Evolutionary conservation across 2,888 invertebrate genomes (phyloP).

Genomic region (Caenorhabditis sp.): DNA sequence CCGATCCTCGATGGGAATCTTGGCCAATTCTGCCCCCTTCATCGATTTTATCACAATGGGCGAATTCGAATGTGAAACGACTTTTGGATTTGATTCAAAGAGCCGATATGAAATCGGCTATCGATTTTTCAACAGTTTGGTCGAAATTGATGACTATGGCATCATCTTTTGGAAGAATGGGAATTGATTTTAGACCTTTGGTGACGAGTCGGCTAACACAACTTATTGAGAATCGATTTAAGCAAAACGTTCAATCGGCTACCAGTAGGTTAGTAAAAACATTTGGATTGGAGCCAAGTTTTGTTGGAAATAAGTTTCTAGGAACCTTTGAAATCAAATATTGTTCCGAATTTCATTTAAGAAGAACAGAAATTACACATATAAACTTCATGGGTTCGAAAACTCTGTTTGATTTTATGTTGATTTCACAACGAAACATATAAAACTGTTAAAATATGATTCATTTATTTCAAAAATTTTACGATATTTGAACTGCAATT

Average conservation of each 20-base stretch:
- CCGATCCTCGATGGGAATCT: slow-evolving; percentile 68
- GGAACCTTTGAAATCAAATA: too few relatives aligned
- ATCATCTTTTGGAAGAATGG: slow-evolving; percentile 69
- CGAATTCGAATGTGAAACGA: slow-evolving; percentile 59
- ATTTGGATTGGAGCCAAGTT: too few relatives aligned
- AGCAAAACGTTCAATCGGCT: slow-evolving; percentile 48
- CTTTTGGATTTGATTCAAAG: slow-evolving; percentile 60
- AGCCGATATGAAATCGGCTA: slow-evolving; percentile 58
- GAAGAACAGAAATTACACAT: too few relatives aligned
- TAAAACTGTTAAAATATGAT: too few relatives aligned
- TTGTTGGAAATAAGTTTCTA: too few relatives aligned
- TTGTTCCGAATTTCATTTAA: too few relatives aligned
- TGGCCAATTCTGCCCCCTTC: slow-evolving; percentile 67
- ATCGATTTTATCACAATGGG: slow-evolving; percentile 67
- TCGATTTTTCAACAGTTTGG: slow-evolving; percentile 64
- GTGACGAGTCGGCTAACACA: slow-evolving; percentile 55
- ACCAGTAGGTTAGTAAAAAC: slow-evolving; percentile 54
- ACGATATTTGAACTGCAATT: too few relatives aligned
- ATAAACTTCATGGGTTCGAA: too few relatives aligned
- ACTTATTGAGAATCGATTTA: slow-evolving; percentile 57
- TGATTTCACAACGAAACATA: too few relatives aligned
- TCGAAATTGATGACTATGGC: slow-evolving; percentile 66
- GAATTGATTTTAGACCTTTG: slow-evolving; percentile 66
- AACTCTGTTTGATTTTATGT: too few relatives aligned
- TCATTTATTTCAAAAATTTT: too few relatives aligned